phyloP scores from a whole-genome alignment of 2,113 vertebrate species.

The Tupaia chinensis region DNA sequence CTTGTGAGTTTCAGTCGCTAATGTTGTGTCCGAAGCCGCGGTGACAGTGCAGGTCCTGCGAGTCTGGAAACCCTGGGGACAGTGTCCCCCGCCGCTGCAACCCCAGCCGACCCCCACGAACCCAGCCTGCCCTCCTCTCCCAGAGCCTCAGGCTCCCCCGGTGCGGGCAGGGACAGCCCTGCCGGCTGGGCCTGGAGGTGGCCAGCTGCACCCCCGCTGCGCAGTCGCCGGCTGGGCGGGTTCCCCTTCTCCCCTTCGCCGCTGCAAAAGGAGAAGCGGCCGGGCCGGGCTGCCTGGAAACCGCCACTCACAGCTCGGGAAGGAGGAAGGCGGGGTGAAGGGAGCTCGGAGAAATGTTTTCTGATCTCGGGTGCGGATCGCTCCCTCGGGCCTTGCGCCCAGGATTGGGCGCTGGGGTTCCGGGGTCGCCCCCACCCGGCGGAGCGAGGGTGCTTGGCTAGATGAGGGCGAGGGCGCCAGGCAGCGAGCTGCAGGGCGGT shows the following conservation, averaged over 20 bases:
- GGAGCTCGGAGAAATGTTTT: too few relatives aligned
- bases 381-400: rapidly evolving
- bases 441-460: background rate
- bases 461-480: rapidly evolving
- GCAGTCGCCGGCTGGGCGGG: too few relatives aligned
- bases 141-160: background rate
- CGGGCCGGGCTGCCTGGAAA: background rate
- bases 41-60: rapidly evolving
- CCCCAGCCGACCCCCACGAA: background rate
- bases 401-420: rapidly evolving
- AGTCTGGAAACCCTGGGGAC: background rate
- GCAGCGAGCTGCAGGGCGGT: rapidly evolving
- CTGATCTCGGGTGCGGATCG: rapidly evolving
- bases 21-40: background rate
- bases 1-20: background rate
- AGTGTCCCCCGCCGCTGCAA: background rate
- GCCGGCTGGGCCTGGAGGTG: rapidly evolving
- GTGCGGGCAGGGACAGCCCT: rapidly evolving
- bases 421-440: too few relatives aligned
- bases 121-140: background rate
- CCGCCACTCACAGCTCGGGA: background rate
- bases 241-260: background rate
- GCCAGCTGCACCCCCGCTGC: rapidly evolving
- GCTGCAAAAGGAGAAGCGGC: too few relatives aligned
- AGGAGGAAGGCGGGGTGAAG: too few relatives aligned